Base-by-base conservation (phyloP, 37 sponge, comb jelly and placozoan genomes). In the Aplysina aerophoba region DNA sequence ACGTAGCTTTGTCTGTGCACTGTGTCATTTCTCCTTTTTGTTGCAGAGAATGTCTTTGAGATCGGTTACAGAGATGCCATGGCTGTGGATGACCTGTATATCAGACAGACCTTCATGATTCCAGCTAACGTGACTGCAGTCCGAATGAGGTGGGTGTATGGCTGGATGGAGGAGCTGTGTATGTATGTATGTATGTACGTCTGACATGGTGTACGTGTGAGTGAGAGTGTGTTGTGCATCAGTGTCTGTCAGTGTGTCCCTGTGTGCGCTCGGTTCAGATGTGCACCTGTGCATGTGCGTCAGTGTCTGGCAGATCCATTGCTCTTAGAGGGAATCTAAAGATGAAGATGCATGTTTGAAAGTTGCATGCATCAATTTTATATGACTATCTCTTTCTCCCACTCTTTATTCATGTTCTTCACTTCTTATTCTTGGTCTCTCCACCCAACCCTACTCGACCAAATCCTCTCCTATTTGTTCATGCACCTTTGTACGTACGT, bases 111-210 rank as follows among this genome's bases (percentile, higher is more conserved):
- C 71, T 69, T 69, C 6, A 4, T 35, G 4, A 31, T 69, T 31
- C 71, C 71, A 69, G 27, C 71, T 35, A 69, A 69, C 30, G 71
- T 69, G 17, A 69, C 71, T 69, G 1, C 1, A 4, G 34, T 69
- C 17, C 71, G 71, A 16, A 1, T 69, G 35, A 30, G 71, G 71
- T 69, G 27, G 33, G 71, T 69, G 19, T 57, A 57, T 11, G 22
- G 66, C 22, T 65, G 66, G 11, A 11, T 24, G 22, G 27, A 16
- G 66, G 22, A 65, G 22, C 30, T 20, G 66, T 65, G 66, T 65
- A 16, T 11, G 66, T 65, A 30, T 65, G 11, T 65, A 65, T 16
- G 22, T 65, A 16, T 65, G 66, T 65, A 16, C 6, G 66, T 65
- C 11, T 16, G 66, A 30, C 11, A 30, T 24, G 15, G 15, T 20